Base-by-base conservation (phyloP, 2,888 invertebrate genomes). In the Iselma pallidipennis region DNA sequence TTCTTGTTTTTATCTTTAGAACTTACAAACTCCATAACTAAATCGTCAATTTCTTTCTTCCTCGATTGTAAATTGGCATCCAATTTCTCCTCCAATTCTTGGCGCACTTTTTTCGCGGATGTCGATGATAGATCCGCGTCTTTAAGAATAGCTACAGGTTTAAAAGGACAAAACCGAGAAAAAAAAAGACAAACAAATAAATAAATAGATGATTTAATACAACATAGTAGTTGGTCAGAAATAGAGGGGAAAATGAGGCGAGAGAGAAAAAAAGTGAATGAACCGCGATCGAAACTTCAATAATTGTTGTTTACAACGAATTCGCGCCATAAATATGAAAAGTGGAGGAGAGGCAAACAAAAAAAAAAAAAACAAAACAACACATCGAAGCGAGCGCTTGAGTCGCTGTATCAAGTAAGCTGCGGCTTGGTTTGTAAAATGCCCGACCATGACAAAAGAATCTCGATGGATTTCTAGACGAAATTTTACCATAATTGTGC, bases 101-200 rank as follows among this genome's bases (percentile, higher is more conserved):
- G 89, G 49, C 96, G 88, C 14, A 97, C 94, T 80, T 94, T 94
- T 79, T 96, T 96, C 6, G 94, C 91, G 3, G 96, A 93, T 68
- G 92, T 91, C 56, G 89, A 88, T 7, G 90, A 87, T 21, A 96
- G 85, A 79, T 96, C 93, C 7, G 95, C 94, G 81, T 90, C 90
- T 82, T 94, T 91, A 25, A 97, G 85, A 76, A 96, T 94, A 58
- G 88, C 95, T 95, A 81, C 4, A 82, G 2, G 21, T 26, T 48
- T 14, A 59, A 52, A 62, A 26, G n/a, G n/a, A n/a, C n/a, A n/a
- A n/a, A 49, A 23, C 42, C 28, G 37, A 37, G 14, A 28, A 19
- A 19, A 25, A 42, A 42, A 55, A 29, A 26, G 1, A 37, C 3
- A 16, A 28, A 14, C n/a, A 29, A 49, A 23, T n/a, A 25, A 31